Evolutionary conservation across 1,140 invertebrate genomes (phyloP), one percentile per base, ranked within the genome.

Genomic region (Hyphantria cunea): DNA sequence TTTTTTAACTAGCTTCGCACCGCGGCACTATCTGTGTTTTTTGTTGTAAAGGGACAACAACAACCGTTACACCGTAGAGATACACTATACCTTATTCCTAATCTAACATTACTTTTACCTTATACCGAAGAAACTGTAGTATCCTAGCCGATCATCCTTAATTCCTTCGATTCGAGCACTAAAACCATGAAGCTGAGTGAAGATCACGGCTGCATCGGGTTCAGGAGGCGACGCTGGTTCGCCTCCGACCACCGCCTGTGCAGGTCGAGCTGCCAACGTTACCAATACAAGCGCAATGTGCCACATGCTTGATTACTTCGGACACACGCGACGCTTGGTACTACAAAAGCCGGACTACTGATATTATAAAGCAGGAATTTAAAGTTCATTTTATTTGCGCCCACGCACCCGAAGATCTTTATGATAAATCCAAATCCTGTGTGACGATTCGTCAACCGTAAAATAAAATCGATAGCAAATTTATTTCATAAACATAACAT

Each of bases 181-280:
- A 61, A 82, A 78, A 11, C 92, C 91, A 54, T 91, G 84, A 73
- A 91, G 90, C 55, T 92, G 88, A 0, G 92, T 85, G 74, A 92
- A 94, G 6, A 94, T 92, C 6, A 92, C 91, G 0, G 93, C 93
- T 41, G 94, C 93, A 66, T 94, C 93, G 32, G 89, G 88, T 33
- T 93, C 92, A 0, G 94, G 93, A 0, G 89, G 70, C 3, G 91
- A 88, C 0, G 93, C 93, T 0, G 91, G 80, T 1, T 44, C 71
- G 5, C 94, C 94, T 2, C 94, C 94, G 0, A 94, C 93, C 58
- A 94, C 93, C 60, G 92, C 85, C 51, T 86, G 86, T 6, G 67
- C 69, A 10, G 77, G 70, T n/a, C 17, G 17, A 1, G 54, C 64
- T 33, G 41, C 45, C 31, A 63, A 54, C 44, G 68, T 59, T 55